Conservation (phyloP, 2,113 vertebrate species). For the Lepus timidus region DNA sequence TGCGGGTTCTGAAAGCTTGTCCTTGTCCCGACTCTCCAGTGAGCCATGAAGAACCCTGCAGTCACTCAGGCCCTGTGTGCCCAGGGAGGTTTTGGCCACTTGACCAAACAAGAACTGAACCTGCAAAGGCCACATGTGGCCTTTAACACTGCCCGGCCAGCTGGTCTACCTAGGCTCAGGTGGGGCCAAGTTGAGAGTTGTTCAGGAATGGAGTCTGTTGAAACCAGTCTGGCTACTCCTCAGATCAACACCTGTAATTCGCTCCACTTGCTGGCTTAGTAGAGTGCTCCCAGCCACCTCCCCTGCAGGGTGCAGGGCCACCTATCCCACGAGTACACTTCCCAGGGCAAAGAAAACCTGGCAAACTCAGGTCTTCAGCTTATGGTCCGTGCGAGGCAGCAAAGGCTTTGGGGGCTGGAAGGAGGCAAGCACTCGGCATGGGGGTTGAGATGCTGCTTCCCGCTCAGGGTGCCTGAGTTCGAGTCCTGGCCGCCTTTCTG, state of each 20-base stretch:
- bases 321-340: conserved; percentile 47
- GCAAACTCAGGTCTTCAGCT: neutral
- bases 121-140: neutral
- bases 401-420: too few relatives aligned
- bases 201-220: conserved; percentile 77
- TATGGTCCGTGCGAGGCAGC: neutral
- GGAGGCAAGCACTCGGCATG: too few relatives aligned
- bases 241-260: conserved; percentile 78
- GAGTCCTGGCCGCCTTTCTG: too few relatives aligned
- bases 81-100: neutral
- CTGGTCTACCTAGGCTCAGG: conserved; percentile 20
- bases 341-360: conserved; percentile 19
- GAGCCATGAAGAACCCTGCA: conserved; percentile 14
- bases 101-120: neutral
- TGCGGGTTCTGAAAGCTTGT: conserved; percentile 30
- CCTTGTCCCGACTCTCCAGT: conserved; percentile 18
- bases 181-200: conserved; percentile 65
- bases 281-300: conserved; percentile 12
- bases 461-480: too few relatives aligned
- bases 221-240: conserved; percentile 76
- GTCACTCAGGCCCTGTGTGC: neutral
- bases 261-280: neutral
- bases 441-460: too few relatives aligned
- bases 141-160: neutral
- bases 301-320: neutral